Percentiles rank a stretch among this genome's conserved stretches.
These are phyloP conservation scores for Borostomias antarcticus DNA, from an alignment of 2,797 vertebrate species.

Conservation along the genomic window DNA sequence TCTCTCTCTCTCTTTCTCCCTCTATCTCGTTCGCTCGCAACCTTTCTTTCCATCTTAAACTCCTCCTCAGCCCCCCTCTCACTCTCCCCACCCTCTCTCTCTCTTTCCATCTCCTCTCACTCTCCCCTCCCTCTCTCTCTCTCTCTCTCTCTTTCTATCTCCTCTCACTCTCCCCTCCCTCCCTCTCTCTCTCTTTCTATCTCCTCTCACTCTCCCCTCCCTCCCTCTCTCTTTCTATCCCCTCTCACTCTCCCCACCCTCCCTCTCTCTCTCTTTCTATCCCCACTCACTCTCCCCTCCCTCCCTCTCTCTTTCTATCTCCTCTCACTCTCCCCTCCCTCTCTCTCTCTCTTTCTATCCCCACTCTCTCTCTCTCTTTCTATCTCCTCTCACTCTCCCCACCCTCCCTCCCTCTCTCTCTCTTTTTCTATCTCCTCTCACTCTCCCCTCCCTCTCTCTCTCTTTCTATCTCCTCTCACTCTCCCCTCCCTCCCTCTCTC, in stretches of 20 bases:
- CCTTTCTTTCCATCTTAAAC: slow-evolving; percentile 12
- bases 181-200: not conserved
- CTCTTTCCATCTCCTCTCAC: slow-evolving; percentile 35
- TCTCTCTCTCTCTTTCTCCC: not conserved
- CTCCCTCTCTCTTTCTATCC: no score
- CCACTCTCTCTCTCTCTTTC: slow-evolving; percentile 4
- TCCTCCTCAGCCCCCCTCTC: slow-evolving; percentile 35
- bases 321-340: no score
- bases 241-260: no score
- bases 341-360: not conserved
- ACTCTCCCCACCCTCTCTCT: slow-evolving; percentile 26
- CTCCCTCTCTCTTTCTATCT: slow-evolving; percentile 23
- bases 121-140: slow-evolving; percentile 1
- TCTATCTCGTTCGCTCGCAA: not conserved
- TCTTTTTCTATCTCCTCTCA: no score
- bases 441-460: slow-evolving; percentile 15
- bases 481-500: slow-evolving; percentile 38
- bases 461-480: slow-evolving; percentile 31
- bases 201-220: no score
- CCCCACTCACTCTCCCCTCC: no score
- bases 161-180: not conserved
- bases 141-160: not conserved
- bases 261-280: no score
- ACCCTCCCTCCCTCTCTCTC: no score
- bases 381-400: not conserved